Conservation (phyloP, 2,113 vertebrate species). For the Collichthys lucidus region DNA sequence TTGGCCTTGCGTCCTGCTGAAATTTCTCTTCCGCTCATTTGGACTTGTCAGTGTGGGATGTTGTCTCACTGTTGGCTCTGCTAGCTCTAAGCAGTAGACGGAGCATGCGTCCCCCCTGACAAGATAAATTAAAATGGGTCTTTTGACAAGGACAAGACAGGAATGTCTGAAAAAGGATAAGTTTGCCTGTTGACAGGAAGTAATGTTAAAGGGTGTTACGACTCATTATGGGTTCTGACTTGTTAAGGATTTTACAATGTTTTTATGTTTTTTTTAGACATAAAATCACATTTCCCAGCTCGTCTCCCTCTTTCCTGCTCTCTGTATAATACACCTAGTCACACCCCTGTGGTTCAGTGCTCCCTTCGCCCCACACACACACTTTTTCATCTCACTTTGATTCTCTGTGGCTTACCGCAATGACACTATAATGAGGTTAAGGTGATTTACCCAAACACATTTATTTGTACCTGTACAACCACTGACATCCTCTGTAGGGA, state of each 20-base stretch:
- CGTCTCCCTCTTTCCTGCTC: neutral
- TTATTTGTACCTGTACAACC: slow-evolving; percentile 26
- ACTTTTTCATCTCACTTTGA: slow-evolving; percentile 21
- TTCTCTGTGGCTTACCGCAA: slow-evolving; percentile 11
- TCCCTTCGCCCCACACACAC: neutral
- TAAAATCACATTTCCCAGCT: slow-evolving; percentile 7
- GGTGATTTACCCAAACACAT: slow-evolving; percentile 48
- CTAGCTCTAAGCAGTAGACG: slow-evolving; percentile 25
- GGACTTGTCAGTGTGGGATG: slow-evolving; percentile 35
- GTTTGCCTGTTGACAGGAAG: slow-evolving; percentile 50
- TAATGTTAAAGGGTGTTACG: slow-evolving; percentile 18
- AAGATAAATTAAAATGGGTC: slow-evolving; percentile 14
- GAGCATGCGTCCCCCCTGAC: slow-evolving; percentile 8
- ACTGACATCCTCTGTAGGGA: slow-evolving; percentile 21
- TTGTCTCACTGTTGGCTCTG: slow-evolving; percentile 53
- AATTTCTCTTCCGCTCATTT: slow-evolving; percentile 4
- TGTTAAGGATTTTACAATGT: slow-evolving; percentile 18
- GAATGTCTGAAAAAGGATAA: slow-evolving; percentile 48
- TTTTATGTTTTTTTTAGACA: neutral
- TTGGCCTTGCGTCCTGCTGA: slow-evolving; percentile 1
- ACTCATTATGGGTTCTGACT: slow-evolving; percentile 4
- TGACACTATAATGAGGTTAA: slow-evolving; percentile 44
- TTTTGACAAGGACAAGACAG: slow-evolving; percentile 59
- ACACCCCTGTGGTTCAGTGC: neutral
- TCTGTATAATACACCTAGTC: slow-evolving; percentile 21